phyloP scores from a whole-genome alignment of 2,888 invertebrate species.

The Acanthopleura granulata region DNA sequence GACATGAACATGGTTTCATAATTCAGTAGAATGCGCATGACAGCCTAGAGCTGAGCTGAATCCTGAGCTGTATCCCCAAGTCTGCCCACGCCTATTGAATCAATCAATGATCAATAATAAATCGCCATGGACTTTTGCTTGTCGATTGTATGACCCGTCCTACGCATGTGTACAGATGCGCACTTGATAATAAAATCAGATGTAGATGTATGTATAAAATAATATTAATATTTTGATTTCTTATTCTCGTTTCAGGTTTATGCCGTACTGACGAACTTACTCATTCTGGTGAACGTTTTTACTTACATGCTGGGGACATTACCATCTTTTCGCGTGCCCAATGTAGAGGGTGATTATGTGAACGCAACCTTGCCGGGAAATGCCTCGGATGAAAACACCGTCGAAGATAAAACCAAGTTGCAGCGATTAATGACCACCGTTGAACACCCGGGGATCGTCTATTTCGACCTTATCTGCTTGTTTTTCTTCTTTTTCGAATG shows the following conservation, averaged over 20 bases:
- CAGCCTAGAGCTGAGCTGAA: no score
- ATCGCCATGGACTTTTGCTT: no score
- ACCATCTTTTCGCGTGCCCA: conserved; percentile 38
- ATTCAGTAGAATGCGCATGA: no score
- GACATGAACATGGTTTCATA: no score
- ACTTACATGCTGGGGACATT: conserved; percentile 46
- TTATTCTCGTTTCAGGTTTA: conserved; percentile 45
- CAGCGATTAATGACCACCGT: conserved; percentile 35
- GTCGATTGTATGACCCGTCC: no score
- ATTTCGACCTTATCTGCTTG: conserved; percentile 38
- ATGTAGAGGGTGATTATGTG: conserved; percentile 21
- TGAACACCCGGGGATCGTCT: conserved; percentile 36
- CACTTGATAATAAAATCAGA: no score
- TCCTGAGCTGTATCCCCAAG: no score
- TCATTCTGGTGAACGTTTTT: conserved; percentile 44
- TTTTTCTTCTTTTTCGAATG: conserved; percentile 46
- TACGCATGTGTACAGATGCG: no score
- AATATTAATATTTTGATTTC: no score
- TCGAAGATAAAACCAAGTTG: conserved; percentile 29
- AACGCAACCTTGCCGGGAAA: conserved; percentile 9
- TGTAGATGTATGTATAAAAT: no score
- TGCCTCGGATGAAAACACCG: neutral
- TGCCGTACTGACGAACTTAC: conserved; percentile 42
- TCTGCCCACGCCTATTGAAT: no score
- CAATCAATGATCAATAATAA: no score